Evolutionary conservation across 2,888 invertebrate species (phyloP).

Genomic region (Dynastes maya): DNA sequence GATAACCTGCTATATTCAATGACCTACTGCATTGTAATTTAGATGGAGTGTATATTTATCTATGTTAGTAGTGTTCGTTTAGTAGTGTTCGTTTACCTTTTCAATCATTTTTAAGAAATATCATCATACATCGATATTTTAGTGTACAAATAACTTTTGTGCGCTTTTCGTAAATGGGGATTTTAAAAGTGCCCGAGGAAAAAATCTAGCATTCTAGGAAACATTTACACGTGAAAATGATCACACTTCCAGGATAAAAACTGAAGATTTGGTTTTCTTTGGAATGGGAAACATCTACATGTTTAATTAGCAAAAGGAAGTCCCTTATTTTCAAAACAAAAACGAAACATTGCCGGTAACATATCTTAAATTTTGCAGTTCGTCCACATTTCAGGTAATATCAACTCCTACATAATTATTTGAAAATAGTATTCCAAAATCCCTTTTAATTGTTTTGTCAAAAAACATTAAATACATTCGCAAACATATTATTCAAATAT

Average conservation of each 20-base stretch:
- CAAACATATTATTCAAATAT: no score
- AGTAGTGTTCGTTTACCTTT: background rate
- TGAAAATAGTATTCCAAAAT: no score
- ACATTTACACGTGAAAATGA: background rate
- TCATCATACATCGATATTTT: background rate
- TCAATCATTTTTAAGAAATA: background rate
- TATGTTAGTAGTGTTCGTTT: constrained; percentile 19
- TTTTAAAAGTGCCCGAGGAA: background rate
- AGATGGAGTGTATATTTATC: constrained; percentile 9
- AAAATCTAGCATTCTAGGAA: background rate
- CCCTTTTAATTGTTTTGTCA: no score
- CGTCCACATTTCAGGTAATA: background rate
- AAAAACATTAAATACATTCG: background rate
- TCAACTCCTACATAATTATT: no score
- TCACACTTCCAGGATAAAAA: background rate
- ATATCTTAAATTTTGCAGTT: background rate
- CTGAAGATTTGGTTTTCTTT: background rate
- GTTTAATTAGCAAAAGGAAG: background rate
- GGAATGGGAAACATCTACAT: background rate
- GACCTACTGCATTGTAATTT: constrained; percentile 16
- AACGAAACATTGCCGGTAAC: background rate
- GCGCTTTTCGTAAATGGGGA: background rate
- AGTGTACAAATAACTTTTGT: background rate
- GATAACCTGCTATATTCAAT: constrained; percentile 31
- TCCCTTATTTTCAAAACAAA: background rate